Conservation (phyloP, 64 coral and sea anemone genomes). For the Montipora capricornis region DNA sequence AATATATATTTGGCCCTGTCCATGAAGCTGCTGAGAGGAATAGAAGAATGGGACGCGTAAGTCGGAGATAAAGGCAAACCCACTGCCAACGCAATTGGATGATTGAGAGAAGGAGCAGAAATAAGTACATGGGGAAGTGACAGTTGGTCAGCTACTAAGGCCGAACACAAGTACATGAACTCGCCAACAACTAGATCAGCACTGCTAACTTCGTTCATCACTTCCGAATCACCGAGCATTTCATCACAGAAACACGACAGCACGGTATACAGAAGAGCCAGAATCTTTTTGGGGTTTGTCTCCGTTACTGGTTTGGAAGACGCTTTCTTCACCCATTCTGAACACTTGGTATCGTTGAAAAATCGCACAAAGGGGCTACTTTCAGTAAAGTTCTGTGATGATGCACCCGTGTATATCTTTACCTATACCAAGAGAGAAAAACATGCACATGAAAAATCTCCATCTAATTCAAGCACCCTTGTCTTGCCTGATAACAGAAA, state of each 20-base stretch:
- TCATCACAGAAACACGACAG: constrained; percentile 24
- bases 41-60: constrained; percentile 30
- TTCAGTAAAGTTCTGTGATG: background rate
- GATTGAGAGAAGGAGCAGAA: background rate
- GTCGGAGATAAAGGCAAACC: constrained; percentile 22
- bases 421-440: background rate
- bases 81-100: background rate
- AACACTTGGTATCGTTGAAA: background rate
- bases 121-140: constrained; percentile 46
- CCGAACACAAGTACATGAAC: background rate
- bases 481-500: too few species aligned
- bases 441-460: too few species aligned
- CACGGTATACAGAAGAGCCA: background rate
- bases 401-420: background rate
- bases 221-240: background rate
- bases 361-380: background rate
- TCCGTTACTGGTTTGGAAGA: background rate
- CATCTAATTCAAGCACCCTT: too few species aligned
- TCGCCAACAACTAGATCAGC: constrained; percentile 58
- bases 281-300: background rate
- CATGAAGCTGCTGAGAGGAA: background rate
- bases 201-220: constrained; percentile 1
- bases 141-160: constrained; percentile 43
- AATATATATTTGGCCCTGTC: constrained; percentile 30
- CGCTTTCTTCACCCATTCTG: too few species aligned